These are phyloP conservation scores for Chironomus striatipennis DNA, from an alignment of 1,140 invertebrate species.

Conservation along the genomic window DNA sequence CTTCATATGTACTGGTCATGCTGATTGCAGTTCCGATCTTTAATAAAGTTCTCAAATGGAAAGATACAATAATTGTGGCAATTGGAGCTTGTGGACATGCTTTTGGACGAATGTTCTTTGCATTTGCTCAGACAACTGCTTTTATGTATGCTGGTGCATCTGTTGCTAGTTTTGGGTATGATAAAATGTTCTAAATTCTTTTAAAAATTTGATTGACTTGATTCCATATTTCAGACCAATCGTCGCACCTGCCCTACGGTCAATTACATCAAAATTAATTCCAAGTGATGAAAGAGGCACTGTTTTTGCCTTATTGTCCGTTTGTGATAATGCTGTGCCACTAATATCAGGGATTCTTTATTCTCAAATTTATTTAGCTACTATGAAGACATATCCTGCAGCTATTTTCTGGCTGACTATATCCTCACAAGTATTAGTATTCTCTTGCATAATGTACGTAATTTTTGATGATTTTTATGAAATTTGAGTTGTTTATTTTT, in stretches of 20 bases:
- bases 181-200: too few relatives aligned
- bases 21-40: conserved; percentile 57
- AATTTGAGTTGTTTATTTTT: too few relatives aligned
- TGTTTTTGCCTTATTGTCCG: conserved; percentile 60
- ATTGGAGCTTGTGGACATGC: conserved; percentile 58
- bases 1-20: conserved; percentile 54
- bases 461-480: conserved; percentile 24
- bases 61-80: conserved; percentile 59
- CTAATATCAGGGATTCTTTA: conserved; percentile 60
- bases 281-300: conserved; percentile 61
- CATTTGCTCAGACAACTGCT: conserved; percentile 42
- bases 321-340: conserved; percentile 66
- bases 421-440: conserved; percentile 52
- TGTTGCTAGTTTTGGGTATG: conserved; percentile 52
- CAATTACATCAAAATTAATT: conserved; percentile 65
- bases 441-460: conserved; percentile 54
- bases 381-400: conserved; percentile 45
- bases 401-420: conserved; percentile 62
- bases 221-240: conserved; percentile 29
- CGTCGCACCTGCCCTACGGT: conserved; percentile 61
- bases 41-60: conserved; percentile 52
- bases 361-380: conserved; percentile 58
- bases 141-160: conserved; percentile 57
- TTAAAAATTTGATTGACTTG: not conserved
- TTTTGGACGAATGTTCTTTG: conserved; percentile 55